Evolutionary conservation across 1,140 invertebrate genomes (phyloP).

Genomic region (Tetramorium simillimum): DNA sequence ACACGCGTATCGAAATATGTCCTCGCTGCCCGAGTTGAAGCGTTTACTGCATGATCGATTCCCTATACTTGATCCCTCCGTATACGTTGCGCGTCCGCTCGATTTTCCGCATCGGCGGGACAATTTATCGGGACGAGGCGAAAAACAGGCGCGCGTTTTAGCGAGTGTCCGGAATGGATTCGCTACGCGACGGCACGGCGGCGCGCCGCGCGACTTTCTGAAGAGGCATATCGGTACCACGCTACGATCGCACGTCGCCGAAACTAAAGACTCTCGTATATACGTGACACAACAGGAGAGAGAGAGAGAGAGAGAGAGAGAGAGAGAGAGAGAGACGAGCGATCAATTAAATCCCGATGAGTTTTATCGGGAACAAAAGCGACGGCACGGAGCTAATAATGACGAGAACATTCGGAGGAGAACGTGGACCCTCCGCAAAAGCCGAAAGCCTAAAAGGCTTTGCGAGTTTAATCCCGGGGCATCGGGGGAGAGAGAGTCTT

Average conservation of each 20-base stretch:
- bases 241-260: slow-evolving; percentile 42
- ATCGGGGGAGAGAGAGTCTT: too few relatives aligned
- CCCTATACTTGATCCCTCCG: slow-evolving; percentile 12
- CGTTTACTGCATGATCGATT: slow-evolving; percentile 39
- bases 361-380: background rate
- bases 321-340: slow-evolving; percentile 35
- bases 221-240: background rate
- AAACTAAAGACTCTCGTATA: slow-evolving; percentile 63
- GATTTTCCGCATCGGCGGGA: slow-evolving; percentile 12
- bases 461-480: background rate
- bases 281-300: slow-evolving; percentile 36
- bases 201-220: background rate
- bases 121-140: slow-evolving; percentile 32
- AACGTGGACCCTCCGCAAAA: background rate
- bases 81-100: slow-evolving; percentile 19
- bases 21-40: slow-evolving; percentile 4
- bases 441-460: background rate
- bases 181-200: background rate
- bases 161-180: slow-evolving; percentile 54
- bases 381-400: background rate
- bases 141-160: slow-evolving; percentile 19
- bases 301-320: slow-evolving; percentile 41
- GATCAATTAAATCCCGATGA: slow-evolving; percentile 39
- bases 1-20: slow-evolving; percentile 16
- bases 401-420: background rate